Evolutionary conservation across 37 sponge, comb jelly and placozoan genomes (phyloP).

Genomic region (Mnemiopsis leidyi): DNA sequence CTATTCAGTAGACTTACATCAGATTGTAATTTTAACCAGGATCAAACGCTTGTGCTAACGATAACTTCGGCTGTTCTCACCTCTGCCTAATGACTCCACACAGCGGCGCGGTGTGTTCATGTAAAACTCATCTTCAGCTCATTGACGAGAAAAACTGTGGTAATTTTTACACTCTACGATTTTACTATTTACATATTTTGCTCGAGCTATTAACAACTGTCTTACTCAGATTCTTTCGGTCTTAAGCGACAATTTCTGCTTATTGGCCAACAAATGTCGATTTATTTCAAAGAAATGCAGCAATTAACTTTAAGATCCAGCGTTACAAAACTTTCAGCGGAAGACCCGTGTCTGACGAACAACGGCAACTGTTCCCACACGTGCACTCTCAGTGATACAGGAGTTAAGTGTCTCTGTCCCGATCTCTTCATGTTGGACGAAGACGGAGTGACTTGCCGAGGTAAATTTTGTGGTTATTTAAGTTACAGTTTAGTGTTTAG

Average conservation of each 20-base stretch:
- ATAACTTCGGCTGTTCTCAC: slow-evolving; percentile 53
- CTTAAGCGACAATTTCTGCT: too few relatives aligned
- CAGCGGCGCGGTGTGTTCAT: background rate
- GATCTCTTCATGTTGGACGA: slow-evolving; percentile 35
- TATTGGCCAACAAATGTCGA: too few relatives aligned
- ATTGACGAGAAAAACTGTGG: slow-evolving; percentile 14
- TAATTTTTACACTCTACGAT: background rate
- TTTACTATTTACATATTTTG: background rate
- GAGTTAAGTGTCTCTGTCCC: slow-evolving; percentile 12
- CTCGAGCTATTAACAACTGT: background rate
- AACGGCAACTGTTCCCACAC: slow-evolving; percentile 62
- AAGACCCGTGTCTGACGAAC: slow-evolving; percentile 43
- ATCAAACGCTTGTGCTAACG: slow-evolving; percentile 12
- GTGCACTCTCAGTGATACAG: background rate
- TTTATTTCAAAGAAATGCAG: too few relatives aligned
- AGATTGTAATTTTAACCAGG: too few relatives aligned
- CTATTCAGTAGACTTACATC: too few relatives aligned
- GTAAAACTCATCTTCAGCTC: slow-evolving; percentile 1
- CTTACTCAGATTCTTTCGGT: too few relatives aligned
- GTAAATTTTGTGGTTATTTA: too few relatives aligned
- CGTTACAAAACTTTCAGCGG: too few relatives aligned
- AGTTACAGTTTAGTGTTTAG: too few relatives aligned
- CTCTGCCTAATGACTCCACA: slow-evolving; percentile 32
- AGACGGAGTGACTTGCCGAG: background rate
- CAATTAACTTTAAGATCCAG: too few relatives aligned